phyloP scores from a whole-genome alignment of 92 coral and sea anemone species.

The Umimayanthus kanabou region DNA sequence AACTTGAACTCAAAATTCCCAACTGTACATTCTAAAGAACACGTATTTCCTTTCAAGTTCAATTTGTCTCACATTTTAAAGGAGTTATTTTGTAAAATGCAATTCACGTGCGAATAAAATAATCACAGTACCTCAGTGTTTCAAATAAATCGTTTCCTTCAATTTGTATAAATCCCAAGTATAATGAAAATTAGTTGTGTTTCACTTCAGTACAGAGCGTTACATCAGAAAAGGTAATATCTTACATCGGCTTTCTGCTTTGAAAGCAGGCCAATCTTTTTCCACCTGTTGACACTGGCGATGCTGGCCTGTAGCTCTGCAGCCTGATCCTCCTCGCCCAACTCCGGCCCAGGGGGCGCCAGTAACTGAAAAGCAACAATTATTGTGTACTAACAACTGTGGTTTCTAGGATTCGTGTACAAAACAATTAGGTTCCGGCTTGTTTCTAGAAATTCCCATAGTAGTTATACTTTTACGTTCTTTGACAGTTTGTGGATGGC shows the following conservation, averaged over 20 bases:
- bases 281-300: slow-evolving; percentile 84
- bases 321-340: slow-evolving; percentile 67
- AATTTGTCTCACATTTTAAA: background rate
- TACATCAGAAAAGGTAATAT: background rate
- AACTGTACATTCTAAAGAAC: background rate
- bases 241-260: slow-evolving; percentile 74
- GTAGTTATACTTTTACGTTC: background rate
- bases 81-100: too few relatives aligned
- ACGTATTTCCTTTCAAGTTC: background rate
- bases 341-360: slow-evolving; percentile 64
- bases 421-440: background rate
- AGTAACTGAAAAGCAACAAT: slow-evolving; percentile 30
- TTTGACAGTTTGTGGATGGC: background rate
- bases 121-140: too few relatives aligned
- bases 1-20: too few relatives aligned
- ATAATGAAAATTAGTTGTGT: too few relatives aligned
- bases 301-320: slow-evolving; percentile 74
- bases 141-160: too few relatives aligned
- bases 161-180: too few relatives aligned
- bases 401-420: background rate
- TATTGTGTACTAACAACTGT: background rate
- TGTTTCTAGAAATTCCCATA: background rate
- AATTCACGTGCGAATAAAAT: too few relatives aligned
- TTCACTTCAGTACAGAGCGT: background rate
- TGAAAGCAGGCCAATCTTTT: slow-evolving; percentile 75